phyloP scores from a whole-genome alignment of 2,888 invertebrate species.

The Ligdia adustata region DNA sequence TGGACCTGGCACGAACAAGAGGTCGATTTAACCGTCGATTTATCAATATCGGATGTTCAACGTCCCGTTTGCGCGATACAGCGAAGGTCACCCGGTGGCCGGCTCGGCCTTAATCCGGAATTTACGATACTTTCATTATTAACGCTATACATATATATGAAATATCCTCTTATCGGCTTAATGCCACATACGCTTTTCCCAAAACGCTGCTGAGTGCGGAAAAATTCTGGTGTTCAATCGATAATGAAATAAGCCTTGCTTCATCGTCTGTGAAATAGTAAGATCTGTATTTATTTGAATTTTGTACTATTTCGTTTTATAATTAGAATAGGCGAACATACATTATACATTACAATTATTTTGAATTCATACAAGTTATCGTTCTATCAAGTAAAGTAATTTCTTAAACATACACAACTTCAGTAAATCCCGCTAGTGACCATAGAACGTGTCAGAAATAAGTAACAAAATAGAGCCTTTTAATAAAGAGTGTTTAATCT shows the following conservation, averaged over 20 bases:
- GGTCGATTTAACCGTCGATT: slow-evolving; percentile 28
- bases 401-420: neutral
- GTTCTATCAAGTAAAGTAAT: no score
- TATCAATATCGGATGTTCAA: slow-evolving; percentile 36
- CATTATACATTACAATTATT: no score
- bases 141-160: slow-evolving; percentile 30
- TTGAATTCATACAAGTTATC: no score
- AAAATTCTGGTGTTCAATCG: slow-evolving; percentile 16
- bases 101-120: slow-evolving; percentile 47
- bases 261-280: no score
- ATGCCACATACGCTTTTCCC: slow-evolving; percentile 27
- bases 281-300: no score
- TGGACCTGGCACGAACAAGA: slow-evolving; percentile 25
- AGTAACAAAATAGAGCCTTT: neutral
- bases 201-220: slow-evolving; percentile 16
- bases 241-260: no score
- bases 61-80: slow-evolving; percentile 25
- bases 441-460: neutral
- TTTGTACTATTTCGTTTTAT: no score
- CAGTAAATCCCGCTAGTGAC: neutral
- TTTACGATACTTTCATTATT: slow-evolving; percentile 45
- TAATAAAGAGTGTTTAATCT: slow-evolving; percentile 4
- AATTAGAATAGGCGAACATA: no score
- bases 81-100: slow-evolving; percentile 41
- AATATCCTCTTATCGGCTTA: slow-evolving; percentile 34